Evolutionary conservation across 2,888 invertebrate genomes (phyloP).

Genomic region (Periphyllus acericola): DNA sequence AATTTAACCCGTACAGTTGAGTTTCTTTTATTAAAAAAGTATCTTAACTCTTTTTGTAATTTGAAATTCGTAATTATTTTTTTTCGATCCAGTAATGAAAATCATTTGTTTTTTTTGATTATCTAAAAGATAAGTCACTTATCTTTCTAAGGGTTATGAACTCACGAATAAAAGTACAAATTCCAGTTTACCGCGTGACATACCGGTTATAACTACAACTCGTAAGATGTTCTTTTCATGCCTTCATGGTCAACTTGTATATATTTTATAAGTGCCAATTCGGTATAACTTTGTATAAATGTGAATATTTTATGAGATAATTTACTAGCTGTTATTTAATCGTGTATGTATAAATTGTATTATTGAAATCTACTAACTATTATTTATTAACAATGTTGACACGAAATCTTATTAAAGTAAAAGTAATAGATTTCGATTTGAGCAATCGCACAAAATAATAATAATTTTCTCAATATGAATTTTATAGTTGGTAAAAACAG

Average conservation of each 20-base stretch:
- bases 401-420: neutral
- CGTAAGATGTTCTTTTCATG: constrained; percentile 22
- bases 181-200: constrained; percentile 34
- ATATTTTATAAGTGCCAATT: constrained; percentile 23
- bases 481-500: neutral
- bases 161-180: constrained; percentile 25
- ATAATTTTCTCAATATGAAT: neutral
- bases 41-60: too few relatives aligned
- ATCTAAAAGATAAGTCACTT: neutral
- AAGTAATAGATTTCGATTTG: neutral
- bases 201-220: constrained; percentile 39
- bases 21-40: neutral
- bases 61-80: too few relatives aligned
- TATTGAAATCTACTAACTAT: constrained; percentile 2
- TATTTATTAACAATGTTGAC: neutral
- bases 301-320: neutral
- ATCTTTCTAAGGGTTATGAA: neutral
- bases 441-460: neutral
- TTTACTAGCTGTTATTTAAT: neutral
- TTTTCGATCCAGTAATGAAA: too few relatives aligned
- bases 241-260: constrained; percentile 48
- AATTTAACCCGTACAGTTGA: neutral
- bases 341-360: neutral
- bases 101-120: too few relatives aligned
- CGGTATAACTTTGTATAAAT: neutral